Evolutionary conservation across 2,797 vertebrate species (phyloP).

Genomic region (Spondyliosoma cantharus): DNA sequence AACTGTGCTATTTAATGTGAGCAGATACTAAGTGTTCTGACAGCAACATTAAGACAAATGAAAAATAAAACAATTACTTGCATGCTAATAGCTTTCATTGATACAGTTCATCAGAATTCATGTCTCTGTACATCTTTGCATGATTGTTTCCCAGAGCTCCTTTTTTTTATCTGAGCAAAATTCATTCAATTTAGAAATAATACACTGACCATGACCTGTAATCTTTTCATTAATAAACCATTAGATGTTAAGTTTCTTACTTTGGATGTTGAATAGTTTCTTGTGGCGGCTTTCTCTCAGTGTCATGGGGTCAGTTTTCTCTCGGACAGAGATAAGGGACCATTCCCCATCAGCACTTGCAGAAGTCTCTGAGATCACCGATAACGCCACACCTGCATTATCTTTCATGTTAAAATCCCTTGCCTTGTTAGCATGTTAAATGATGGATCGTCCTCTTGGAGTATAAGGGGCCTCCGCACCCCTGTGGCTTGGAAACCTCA

Average conservation of each 20-base stretch:
- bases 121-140: background rate
- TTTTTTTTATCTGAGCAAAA: background rate
- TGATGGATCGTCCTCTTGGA: slow-evolving; percentile 78
- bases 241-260: slow-evolving; percentile 2
- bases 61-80: background rate
- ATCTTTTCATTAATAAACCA: slow-evolving; percentile 15
- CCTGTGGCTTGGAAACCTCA: slow-evolving; percentile 58
- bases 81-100: background rate
- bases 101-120: background rate
- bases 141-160: background rate
- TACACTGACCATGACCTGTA: background rate
- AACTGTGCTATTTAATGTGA: background rate
- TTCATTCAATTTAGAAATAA: background rate
- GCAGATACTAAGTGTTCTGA: background rate
- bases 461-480: slow-evolving; percentile 38
- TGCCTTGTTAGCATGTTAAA: slow-evolving; percentile 80
- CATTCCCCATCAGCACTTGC: slow-evolving; percentile 24
- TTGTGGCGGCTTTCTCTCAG: slow-evolving; percentile 10
- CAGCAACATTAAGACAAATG: background rate
- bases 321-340: slow-evolving; percentile 60
- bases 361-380: slow-evolving; percentile 58
- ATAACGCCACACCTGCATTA: slow-evolving; percentile 73
- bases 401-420: slow-evolving; percentile 75
- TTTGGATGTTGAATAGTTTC: slow-evolving; percentile 13
- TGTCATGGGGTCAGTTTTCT: slow-evolving; percentile 64